Conservation (phyloP, 2,797 vertebrate genomes). For the Avahi laniger region DNA sequence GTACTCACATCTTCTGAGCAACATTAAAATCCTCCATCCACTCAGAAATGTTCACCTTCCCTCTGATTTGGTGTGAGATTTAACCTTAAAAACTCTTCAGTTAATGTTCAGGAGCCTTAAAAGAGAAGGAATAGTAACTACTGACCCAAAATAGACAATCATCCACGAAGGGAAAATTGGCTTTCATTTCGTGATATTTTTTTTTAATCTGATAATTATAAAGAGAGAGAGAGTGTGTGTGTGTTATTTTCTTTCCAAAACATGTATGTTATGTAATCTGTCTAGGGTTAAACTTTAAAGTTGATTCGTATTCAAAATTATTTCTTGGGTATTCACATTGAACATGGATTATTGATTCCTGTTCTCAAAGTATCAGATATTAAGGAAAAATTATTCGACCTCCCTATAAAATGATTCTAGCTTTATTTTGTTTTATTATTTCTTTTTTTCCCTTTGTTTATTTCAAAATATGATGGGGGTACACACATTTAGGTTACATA, state of each 20-base stretch:
- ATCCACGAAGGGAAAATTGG: not conserved
- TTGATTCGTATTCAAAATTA: not conserved
- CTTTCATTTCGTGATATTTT: not conserved
- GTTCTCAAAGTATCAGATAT: too few species aligned
- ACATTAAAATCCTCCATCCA: not conserved
- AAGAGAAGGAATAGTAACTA: too few species aligned
- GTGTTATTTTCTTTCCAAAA: not conserved
- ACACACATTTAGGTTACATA: too few species aligned
- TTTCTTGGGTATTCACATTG: too few species aligned
- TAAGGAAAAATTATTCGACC: not conserved
- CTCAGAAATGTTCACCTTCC: not conserved
- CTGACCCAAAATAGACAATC: not conserved
- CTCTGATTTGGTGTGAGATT: not conserved
- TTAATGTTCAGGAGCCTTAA: too few species aligned
- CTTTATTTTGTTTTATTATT: not conserved
- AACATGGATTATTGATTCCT: not conserved
- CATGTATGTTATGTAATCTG: rapidly evolving
- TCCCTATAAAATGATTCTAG: not conserved
- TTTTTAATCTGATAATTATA: not conserved
- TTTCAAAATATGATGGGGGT: too few species aligned
- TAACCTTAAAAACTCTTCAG: not conserved
- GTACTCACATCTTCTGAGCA: not conserved
- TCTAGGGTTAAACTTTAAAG: not conserved
- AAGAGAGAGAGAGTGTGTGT: rapidly evolving
- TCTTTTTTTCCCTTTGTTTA: not conserved